Conservation (phyloP, 2,888 invertebrate genomes). For the Tuberolachnus salignus region DNA sequence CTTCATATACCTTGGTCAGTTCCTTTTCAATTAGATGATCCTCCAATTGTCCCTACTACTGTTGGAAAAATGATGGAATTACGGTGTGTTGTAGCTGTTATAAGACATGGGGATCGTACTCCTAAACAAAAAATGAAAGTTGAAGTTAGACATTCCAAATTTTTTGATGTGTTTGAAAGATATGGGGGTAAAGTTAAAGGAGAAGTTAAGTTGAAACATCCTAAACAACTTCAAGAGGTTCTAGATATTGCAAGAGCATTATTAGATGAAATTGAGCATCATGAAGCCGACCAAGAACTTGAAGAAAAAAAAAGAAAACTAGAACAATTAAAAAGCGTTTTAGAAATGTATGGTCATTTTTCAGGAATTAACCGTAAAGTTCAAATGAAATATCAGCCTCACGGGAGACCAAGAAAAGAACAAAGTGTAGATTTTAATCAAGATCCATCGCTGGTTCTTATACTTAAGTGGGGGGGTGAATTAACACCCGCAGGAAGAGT, state of each 20-base stretch:
- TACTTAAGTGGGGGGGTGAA: conserved; percentile 99
- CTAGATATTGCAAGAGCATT: conserved; percentile 93
- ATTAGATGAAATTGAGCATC: conserved; percentile 85
- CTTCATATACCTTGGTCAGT: conserved; percentile 97
- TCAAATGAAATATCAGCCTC: conserved; percentile 98
- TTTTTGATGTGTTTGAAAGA: conserved; percentile 98
- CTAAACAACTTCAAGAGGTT: conserved; percentile 96
- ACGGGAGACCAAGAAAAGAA: conserved; percentile 84
- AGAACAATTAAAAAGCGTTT: conserved; percentile 94
- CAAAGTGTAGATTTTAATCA: conserved; percentile 74
- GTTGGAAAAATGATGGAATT: conserved; percentile 96
- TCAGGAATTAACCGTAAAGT: conserved; percentile 99
- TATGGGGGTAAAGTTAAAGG: conserved; percentile 95
- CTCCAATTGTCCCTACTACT: conserved; percentile 97
- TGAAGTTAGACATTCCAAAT: conserved; percentile 95
- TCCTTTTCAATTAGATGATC: conserved; percentile 96
- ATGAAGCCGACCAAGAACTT: conserved; percentile 87
- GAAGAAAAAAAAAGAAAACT: conserved; percentile 97
- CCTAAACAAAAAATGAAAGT: conserved; percentile 99
- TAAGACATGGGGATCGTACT: conserved; percentile 96
- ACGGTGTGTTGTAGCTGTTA: conserved; percentile 95
- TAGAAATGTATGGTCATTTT: conserved; percentile 99
- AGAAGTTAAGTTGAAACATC: conserved; percentile 95
- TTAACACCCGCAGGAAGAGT: conserved; percentile 96
- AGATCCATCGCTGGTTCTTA: conserved; percentile 92